Percentiles rank a stretch among this genome's conserved stretches.
Conservation (phyloP, 2,797 vertebrate genomes). For the Arrhamphus sclerolepis region DNA sequence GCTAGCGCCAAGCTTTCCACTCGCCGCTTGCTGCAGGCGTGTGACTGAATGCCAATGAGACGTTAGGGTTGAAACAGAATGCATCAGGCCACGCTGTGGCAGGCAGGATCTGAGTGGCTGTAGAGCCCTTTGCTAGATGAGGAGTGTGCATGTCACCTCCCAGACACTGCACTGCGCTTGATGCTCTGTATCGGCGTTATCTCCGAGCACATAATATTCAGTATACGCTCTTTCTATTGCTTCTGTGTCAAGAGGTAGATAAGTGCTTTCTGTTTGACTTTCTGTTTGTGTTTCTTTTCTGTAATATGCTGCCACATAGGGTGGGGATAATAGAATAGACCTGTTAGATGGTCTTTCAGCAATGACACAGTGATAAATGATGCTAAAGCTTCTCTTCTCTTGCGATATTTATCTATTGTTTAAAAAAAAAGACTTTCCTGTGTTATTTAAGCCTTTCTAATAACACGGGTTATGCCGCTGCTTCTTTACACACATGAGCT, state of each 20-base stretch:
- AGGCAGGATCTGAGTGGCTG: slow-evolving; percentile 42
- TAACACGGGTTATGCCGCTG: slow-evolving; percentile 8
- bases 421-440: slow-evolving; percentile 16
- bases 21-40: slow-evolving; percentile 58
- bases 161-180: slow-evolving; percentile 42
- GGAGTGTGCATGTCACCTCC: slow-evolving; percentile 27
- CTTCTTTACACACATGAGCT: slow-evolving; percentile 19
- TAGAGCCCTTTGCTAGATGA: slow-evolving; percentile 55
- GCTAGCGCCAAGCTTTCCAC: slow-evolving; percentile 58
- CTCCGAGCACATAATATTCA: slow-evolving; percentile 34
- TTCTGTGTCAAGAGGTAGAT: slow-evolving; percentile 52
- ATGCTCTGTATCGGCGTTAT: slow-evolving; percentile 50
- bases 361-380: slow-evolving; percentile 41
- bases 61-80: slow-evolving; percentile 53
- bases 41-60: slow-evolving; percentile 78
- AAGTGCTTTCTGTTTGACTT: slow-evolving; percentile 41
- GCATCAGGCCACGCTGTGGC: slow-evolving; percentile 41
- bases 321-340: slow-evolving; percentile 24
- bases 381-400: background rate
- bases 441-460: slow-evolving; percentile 21
- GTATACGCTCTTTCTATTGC: slow-evolving; percentile 26
- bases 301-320: slow-evolving; percentile 28
- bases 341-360: slow-evolving; percentile 39
- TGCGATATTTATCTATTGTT: slow-evolving; percentile 14
- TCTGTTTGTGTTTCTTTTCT: slow-evolving; percentile 12